Percentiles rank a stretch among this genome's conserved stretches.
phyloP scores from a whole-genome alignment of 2,113 vertebrate genomes.

The Chitala chitala region DNA sequence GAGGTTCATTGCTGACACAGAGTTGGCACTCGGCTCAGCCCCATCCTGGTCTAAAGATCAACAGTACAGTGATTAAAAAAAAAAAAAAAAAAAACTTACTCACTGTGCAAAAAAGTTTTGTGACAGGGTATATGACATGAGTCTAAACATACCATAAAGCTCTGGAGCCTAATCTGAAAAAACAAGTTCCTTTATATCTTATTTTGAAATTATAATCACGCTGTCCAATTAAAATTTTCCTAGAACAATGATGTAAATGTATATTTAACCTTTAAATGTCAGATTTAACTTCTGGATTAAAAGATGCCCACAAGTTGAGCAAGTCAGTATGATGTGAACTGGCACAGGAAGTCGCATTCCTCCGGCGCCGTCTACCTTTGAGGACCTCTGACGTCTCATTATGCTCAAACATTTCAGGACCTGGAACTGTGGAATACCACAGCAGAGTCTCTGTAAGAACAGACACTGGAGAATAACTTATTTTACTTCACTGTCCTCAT shows the following conservation, averaged over 20 bases:
- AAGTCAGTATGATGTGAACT: too few relatives aligned
- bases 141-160: neutral
- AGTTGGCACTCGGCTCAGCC: conserved; percentile 85
- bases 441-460: conserved; percentile 3
- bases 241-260: too few relatives aligned
- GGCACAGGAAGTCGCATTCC: too few relatives aligned
- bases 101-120: too few relatives aligned
- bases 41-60: conserved; percentile 79
- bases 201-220: neutral
- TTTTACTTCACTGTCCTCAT: neutral
- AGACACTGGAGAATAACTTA: neutral
- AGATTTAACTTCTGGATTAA: too few relatives aligned
- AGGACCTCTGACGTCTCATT: conserved; percentile 24
- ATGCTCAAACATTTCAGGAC: conserved; percentile 10
- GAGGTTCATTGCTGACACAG: conserved; percentile 74
- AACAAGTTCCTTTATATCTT: too few relatives aligned
- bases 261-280: too few relatives aligned
- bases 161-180: neutral
- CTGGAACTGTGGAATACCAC: conserved; percentile 2
- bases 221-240: neutral
- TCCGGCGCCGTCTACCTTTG: too few relatives aligned
- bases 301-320: too few relatives aligned
- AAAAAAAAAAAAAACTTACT: too few relatives aligned
- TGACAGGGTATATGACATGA: neutral
- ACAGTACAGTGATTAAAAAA: neutral